These are phyloP conservation scores for Endotricha flammealis DNA, from an alignment of 2,888 invertebrate species.

Conservation along the genomic window DNA sequence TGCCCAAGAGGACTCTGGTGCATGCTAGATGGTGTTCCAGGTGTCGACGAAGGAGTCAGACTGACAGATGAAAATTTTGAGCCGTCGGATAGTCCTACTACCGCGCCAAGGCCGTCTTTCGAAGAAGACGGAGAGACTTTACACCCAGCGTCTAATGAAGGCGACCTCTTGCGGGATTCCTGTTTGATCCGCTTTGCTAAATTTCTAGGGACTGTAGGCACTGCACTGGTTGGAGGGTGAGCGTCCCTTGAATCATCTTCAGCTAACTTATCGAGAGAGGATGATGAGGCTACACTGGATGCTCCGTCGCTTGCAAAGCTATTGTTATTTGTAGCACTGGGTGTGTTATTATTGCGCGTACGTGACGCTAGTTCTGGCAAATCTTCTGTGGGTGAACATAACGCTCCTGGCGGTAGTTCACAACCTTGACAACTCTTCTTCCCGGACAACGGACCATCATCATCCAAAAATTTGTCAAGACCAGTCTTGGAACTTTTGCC, in stretches of 20 bases:
- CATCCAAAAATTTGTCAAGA: constrained; percentile 82
- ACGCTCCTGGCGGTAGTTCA: constrained; percentile 82
- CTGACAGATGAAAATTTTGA: constrained; percentile 81
- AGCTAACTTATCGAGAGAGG: constrained; percentile 85
- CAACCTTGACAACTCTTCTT: constrained; percentile 88
- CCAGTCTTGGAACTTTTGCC: constrained; percentile 83
- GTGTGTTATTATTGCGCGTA: constrained; percentile 89
- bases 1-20: constrained; percentile 82
- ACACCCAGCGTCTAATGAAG: constrained; percentile 67
- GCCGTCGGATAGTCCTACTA: constrained; percentile 69
- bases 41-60: constrained; percentile 80
- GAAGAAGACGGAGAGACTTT: constrained; percentile 76
- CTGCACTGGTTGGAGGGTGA: constrained; percentile 80
- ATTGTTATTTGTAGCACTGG: constrained; percentile 87
- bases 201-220: constrained; percentile 72
- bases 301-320: constrained; percentile 87
- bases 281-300: constrained; percentile 82
- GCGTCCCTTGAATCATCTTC: constrained; percentile 88
- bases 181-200: constrained; percentile 73
- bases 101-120: constrained; percentile 68
- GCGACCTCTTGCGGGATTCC: constrained; percentile 78
- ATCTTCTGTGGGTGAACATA: constrained; percentile 82
- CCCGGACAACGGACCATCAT: constrained; percentile 79
- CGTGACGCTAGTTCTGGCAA: constrained; percentile 83
- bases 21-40: constrained; percentile 80